phyloP scores from a whole-genome alignment of 2,888 invertebrate species.

The Ariolimax columbianus region DNA sequence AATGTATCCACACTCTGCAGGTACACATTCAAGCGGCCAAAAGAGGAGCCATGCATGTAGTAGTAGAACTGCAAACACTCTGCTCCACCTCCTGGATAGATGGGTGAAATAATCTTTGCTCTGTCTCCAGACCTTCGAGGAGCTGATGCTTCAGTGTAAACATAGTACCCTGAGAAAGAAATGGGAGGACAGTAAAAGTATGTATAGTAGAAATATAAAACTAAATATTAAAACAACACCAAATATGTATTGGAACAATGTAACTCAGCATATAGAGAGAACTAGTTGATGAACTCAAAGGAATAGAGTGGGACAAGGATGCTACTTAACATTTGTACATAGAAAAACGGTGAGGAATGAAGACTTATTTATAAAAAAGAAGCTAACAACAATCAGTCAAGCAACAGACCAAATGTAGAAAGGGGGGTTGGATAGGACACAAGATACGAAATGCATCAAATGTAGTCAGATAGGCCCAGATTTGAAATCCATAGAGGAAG shows the following conservation, averaged over 20 bases:
- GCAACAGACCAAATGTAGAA: too few relatives aligned
- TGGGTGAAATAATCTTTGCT: conserved; percentile 79
- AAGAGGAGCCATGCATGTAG: conserved; percentile 71
- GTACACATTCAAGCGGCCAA: conserved; percentile 67
- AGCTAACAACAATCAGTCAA: too few relatives aligned
- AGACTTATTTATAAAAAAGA: too few relatives aligned
- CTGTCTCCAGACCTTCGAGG: conserved; percentile 79
- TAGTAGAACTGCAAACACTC: conserved; percentile 75
- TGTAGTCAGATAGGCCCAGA: too few relatives aligned
- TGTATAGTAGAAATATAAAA: neutral
- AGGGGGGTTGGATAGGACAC: too few relatives aligned
- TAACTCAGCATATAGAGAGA: neutral
- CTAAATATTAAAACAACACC: neutral
- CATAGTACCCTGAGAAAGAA: conserved; percentile 62
- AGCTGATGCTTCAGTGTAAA: conserved; percentile 64
- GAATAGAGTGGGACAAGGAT: neutral
- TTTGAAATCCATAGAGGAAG: too few relatives aligned
- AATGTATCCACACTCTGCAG: neutral
- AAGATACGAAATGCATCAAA: too few relatives aligned
- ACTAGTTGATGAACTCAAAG: neutral
- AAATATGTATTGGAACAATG: neutral
- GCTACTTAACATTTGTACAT: too few relatives aligned
- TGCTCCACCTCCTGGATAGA: conserved; percentile 61
- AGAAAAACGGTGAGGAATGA: too few relatives aligned
- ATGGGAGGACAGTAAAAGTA: neutral